Conservation (phyloP, 1,140 invertebrate genomes). For the Tribolium madens region DNA sequence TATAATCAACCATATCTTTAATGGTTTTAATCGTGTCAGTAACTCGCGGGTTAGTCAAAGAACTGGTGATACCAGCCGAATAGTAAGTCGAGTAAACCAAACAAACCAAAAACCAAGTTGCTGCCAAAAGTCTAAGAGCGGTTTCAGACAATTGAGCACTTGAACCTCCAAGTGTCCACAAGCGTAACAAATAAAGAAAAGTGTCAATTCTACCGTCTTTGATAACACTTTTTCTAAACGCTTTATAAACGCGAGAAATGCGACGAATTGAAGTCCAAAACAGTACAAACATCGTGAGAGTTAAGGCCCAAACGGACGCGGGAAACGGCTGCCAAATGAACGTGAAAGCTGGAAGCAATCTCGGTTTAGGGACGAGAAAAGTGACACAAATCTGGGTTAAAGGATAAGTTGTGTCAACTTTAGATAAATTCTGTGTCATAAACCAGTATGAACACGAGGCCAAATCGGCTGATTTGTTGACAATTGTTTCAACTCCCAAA, state of each 20-base stretch:
- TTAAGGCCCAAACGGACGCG: neutral
- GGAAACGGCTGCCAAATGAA: slow-evolving; percentile 47
- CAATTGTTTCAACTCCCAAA: neutral
- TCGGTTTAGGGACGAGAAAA: slow-evolving; percentile 49
- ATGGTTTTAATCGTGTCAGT: slow-evolving; percentile 17
- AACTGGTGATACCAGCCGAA: slow-evolving; percentile 34
- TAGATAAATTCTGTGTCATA: neutral
- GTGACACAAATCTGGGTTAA: slow-evolving; percentile 42
- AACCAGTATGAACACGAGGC: slow-evolving; percentile 35
- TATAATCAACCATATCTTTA: slow-evolving; percentile 41
- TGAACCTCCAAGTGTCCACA: slow-evolving; percentile 7
- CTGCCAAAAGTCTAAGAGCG: neutral
- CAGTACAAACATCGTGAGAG: neutral
- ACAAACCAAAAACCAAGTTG: slow-evolving; percentile 10
- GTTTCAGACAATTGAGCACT: neutral
- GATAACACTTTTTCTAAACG: neutral
- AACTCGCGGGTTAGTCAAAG: slow-evolving; percentile 21
- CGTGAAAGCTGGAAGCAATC: slow-evolving; percentile 28
- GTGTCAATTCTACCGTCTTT: neutral
- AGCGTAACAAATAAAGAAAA: slow-evolving; percentile 3
- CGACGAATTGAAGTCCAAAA: neutral
- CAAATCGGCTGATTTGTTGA: slow-evolving; percentile 15
- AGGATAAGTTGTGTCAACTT: slow-evolving; percentile 36
- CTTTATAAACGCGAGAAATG: neutral
- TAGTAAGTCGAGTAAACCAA: slow-evolving; percentile 38